phyloP scores from a whole-genome alignment of 2,113 vertebrate genomes.

The Struthio camelus region DNA sequence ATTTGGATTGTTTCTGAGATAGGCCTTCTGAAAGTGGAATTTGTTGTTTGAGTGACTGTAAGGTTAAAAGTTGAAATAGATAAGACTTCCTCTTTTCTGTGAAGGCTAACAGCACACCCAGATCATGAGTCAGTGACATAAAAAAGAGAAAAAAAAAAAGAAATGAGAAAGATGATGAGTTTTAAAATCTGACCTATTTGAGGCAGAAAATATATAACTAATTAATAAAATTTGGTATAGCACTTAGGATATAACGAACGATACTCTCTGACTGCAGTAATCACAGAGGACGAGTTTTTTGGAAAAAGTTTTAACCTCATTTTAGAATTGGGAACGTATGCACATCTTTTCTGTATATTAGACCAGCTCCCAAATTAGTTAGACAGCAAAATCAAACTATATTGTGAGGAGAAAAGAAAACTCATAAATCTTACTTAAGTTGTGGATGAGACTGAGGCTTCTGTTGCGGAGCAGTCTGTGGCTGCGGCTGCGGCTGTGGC shows the following conservation, averaged over 20 bases:
- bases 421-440: slow-evolving; percentile 88
- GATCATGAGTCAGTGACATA: slow-evolving; percentile 55
- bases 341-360: neutral
- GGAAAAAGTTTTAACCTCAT: neutral
- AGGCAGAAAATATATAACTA: neutral
- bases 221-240: neutral
- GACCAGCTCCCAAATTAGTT: neutral
- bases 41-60: neutral
- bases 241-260: neutral
- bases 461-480: slow-evolving; percentile 72
- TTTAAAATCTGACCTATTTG: neutral
- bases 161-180: neutral
- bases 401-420: neutral
- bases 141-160: slow-evolving; percentile 16
- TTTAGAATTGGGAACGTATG: fast-evolving
- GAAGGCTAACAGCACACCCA: slow-evolving; percentile 26
- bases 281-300: neutral
- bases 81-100: slow-evolving; percentile 42
- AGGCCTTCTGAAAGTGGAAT: neutral
- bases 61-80: slow-evolving; percentile 60
- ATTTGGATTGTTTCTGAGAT: neutral
- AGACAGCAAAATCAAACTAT: neutral
- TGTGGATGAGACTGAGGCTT: slow-evolving; percentile 92
- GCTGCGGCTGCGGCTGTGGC: slow-evolving; percentile 77
- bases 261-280: fast-evolving